phyloP scores from a whole-genome alignment of 2,113 vertebrate species.

The Paratilapia polleni region DNA sequence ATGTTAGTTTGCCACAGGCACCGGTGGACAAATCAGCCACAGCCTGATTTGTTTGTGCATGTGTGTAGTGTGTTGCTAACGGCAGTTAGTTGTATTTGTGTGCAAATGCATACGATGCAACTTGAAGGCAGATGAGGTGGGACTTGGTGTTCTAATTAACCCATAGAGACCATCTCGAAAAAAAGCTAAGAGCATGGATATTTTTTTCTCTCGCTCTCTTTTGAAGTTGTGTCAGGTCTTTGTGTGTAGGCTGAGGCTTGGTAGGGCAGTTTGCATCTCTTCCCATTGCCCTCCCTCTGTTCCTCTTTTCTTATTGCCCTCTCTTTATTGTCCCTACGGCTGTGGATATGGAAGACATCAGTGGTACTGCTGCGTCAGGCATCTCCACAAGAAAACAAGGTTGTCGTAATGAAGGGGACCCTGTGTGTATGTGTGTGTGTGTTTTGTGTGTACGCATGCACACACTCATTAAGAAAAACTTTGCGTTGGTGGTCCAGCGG shows the following conservation, averaged over 20 bases:
- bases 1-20: conserved; percentile 50
- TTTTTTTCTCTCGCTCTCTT: conserved; percentile 47
- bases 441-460: conserved; percentile 3
- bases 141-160: conserved; percentile 75
- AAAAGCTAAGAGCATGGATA: conserved; percentile 51
- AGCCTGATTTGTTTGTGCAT: conserved; percentile 42
- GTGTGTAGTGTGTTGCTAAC: conserved; percentile 34
- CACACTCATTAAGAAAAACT: conserved; percentile 63
- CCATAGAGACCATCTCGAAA: conserved; percentile 59
- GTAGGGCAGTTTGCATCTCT: conserved; percentile 39
- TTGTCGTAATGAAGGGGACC: conserved; percentile 63
- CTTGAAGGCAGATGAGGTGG: conserved; percentile 65
- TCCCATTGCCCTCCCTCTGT: conserved; percentile 25
- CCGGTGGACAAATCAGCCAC: conserved; percentile 36
- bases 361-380: conserved; percentile 72
- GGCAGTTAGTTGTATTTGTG: conserved; percentile 13
- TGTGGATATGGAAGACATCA: conserved; percentile 58
- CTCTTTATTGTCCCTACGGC: conserved; percentile 59
- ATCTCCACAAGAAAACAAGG: conserved; percentile 48
- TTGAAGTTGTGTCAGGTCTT: conserved; percentile 65
- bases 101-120: conserved; percentile 60
- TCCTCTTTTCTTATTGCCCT: conserved; percentile 45
- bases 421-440: conserved; percentile 27
- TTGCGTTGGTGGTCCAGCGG: conserved; percentile 56
- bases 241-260: conserved; percentile 36